phyloP scores from a whole-genome alignment of 1,140 invertebrate genomes.

The Bombus affinis region DNA sequence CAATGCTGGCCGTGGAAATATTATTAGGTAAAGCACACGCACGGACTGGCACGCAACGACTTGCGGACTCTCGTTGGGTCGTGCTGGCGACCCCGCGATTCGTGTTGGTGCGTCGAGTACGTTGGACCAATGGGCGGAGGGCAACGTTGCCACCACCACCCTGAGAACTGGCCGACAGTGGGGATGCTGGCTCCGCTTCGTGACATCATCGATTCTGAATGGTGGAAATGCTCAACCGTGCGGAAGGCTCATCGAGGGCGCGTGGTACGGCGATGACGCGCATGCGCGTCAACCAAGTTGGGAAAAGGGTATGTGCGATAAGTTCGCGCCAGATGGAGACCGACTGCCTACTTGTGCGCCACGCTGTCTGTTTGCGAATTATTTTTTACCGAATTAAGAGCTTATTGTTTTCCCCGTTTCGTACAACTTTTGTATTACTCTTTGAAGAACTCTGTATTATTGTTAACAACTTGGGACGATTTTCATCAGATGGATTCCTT shows the following conservation, averaged over 20 bases:
- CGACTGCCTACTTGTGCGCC: slow-evolving; percentile 55
- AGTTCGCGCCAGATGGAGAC: slow-evolving; percentile 69
- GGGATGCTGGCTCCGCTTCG: slow-evolving; percentile 70
- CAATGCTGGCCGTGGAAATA: slow-evolving; percentile 64
- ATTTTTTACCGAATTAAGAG: not conserved
- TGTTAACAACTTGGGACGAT: no score
- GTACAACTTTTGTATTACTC: not conserved
- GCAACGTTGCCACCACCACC: slow-evolving; percentile 54
- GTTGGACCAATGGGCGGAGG: slow-evolving; percentile 64
- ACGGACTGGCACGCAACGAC: slow-evolving; percentile 70
- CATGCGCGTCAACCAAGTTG: slow-evolving; percentile 57
- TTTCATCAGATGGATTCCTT: no score
- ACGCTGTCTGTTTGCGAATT: slow-evolving; percentile 7
- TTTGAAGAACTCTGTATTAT: no score
- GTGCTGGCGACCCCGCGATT: slow-evolving; percentile 64
- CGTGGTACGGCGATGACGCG: slow-evolving; percentile 67
- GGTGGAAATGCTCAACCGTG: slow-evolving; percentile 81
- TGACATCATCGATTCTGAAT: slow-evolving; percentile 83
- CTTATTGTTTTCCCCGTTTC: not conserved
- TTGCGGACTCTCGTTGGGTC: slow-evolving; percentile 72
- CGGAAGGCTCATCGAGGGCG: slow-evolving; percentile 81
- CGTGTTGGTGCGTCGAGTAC: slow-evolving; percentile 61
- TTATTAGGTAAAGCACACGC: slow-evolving; percentile 71
- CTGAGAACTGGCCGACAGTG: slow-evolving; percentile 25
- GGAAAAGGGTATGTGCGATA: slow-evolving; percentile 42